phyloP scores from a whole-genome alignment of 1,140 invertebrate species.

The Drosophila subpulchrella region DNA sequence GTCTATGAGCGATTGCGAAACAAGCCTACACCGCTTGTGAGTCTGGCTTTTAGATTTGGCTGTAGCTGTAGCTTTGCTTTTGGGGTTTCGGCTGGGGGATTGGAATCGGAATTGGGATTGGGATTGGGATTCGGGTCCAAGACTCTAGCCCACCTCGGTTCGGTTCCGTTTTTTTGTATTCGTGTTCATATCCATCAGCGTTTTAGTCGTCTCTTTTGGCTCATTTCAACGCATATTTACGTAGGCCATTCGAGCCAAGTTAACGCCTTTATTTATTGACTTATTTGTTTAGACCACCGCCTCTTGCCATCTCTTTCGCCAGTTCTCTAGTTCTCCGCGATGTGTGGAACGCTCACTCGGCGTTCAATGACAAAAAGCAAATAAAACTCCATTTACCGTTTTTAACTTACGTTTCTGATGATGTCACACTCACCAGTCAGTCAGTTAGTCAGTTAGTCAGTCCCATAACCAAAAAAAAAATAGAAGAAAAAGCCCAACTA shows the following conservation, averaged over 20 bases:
- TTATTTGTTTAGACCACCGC: slow-evolving; percentile 66
- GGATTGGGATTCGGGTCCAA: slow-evolving; percentile 2
- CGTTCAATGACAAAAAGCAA: slow-evolving; percentile 71
- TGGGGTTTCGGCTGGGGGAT: background rate
- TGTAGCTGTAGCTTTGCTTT: background rate
- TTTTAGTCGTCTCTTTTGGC: slow-evolving; percentile 57
- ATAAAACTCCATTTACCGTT: slow-evolving; percentile 79
- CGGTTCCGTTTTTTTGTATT: slow-evolving; percentile 5
- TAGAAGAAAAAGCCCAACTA: background rate
- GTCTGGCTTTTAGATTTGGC: slow-evolving; percentile 26
- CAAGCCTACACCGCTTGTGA: slow-evolving; percentile 62
- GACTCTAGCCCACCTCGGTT: slow-evolving; percentile 32
- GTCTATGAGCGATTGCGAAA: slow-evolving; percentile 57
- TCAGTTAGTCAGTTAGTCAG: too few relatives aligned
- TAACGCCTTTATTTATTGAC: slow-evolving; percentile 81
- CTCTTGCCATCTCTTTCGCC: background rate
- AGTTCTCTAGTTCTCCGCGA: slow-evolving; percentile 1
- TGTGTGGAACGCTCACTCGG: slow-evolving; percentile 38
- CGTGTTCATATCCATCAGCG: background rate
- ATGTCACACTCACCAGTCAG: slow-evolving; percentile 54
- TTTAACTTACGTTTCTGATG: slow-evolving; percentile 55
- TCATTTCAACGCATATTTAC: slow-evolving; percentile 78
- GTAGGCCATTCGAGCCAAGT: slow-evolving; percentile 77
- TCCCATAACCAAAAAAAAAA: slow-evolving; percentile 1
- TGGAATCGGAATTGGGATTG: slow-evolving; percentile 27